Percentiles rank a stretch among this genome's conserved stretches.
These are phyloP conservation scores for cattle (Bos taurus) DNA, from an alignment of 2,113 vertebrate genomes.

Conservation along the genomic window ARS-UCD2.0 NC_037330.1:47686501-47687000, in stretches of 20 bases:
- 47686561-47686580: neutral
- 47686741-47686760: neutral
- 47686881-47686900: neutral
- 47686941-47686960: neutral
- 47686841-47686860: neutral
- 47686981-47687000: neutral
- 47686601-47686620: fast-evolving
- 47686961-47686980: neutral
- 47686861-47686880: neutral
- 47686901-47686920: neutral
- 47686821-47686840: neutral
- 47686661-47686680: neutral
- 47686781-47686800: neutral
- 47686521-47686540: neutral
- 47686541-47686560: neutral
- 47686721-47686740: neutral
- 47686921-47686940: neutral
- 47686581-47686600: neutral
- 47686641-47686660: neutral
- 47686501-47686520: neutral
- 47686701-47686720: neutral
- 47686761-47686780: neutral
- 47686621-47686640: too few relatives aligned
- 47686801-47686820: neutral
- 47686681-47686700: neutral